Evolutionary conservation across 2,797 vertebrate genomes (phyloP).

Genomic region (Crocodylus rhombifer): DNA sequence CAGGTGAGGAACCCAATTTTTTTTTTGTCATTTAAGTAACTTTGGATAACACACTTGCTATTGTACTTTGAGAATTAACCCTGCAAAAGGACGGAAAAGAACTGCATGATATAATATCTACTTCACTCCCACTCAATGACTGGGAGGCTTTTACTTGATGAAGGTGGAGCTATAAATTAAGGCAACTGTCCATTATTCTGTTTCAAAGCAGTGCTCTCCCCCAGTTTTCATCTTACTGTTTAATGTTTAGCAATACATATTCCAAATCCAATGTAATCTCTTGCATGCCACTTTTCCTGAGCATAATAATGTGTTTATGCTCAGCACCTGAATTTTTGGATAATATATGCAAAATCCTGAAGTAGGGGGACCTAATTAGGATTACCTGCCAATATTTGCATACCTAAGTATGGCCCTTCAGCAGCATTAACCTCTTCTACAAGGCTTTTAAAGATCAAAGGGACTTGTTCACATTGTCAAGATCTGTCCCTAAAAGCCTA

Average conservation of each 20-base stretch:
- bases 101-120: rapidly evolving
- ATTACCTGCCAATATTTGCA: background rate
- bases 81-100: background rate
- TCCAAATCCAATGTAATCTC: rapidly evolving
- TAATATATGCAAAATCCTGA: background rate
- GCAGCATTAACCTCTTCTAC: background rate
- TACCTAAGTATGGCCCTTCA: background rate
- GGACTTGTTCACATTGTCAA: background rate
- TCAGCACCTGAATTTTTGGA: background rate
- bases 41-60: background rate
- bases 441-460: background rate
- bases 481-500: background rate
- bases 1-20: background rate
- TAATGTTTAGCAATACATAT: background rate
- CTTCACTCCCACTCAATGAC: background rate
- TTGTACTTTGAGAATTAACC: constrained; percentile 12
- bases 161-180: background rate
- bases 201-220: background rate
- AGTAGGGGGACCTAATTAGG: background rate
- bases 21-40: background rate
- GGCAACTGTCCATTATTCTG: background rate
- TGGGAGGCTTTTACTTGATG: background rate
- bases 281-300: rapidly evolving
- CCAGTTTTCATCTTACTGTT: background rate
- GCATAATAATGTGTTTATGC: background rate